These are phyloP conservation scores for Aegypius monachus DNA, from an alignment of 2,113 vertebrate species.

Conservation along the genomic window DNA sequence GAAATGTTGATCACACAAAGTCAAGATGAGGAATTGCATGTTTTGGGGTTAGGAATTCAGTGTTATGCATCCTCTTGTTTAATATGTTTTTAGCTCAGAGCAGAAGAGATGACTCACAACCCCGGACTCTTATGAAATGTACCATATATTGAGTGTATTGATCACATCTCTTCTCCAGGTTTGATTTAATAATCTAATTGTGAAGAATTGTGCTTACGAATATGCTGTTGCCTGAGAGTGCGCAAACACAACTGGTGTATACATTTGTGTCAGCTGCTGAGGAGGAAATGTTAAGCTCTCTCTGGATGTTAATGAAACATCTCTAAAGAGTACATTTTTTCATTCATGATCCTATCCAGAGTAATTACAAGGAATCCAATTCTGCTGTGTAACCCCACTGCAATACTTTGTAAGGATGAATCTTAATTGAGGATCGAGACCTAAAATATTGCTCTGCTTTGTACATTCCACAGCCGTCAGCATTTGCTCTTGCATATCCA, in stretches of 20 bases:
- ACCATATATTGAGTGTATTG: not conserved
- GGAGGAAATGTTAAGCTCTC: not conserved
- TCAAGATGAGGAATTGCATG: not conserved
- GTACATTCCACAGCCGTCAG: conserved; percentile 16
- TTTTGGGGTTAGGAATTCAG: not conserved
- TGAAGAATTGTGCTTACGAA: not conserved
- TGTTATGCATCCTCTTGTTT: not conserved
- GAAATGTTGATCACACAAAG: not conserved
- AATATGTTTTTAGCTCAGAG: conserved; percentile 29
- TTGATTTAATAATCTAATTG: not conserved
- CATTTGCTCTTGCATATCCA: conserved; percentile 4
- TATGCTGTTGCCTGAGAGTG: not conserved
- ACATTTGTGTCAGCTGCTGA: not conserved
- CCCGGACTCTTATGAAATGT: not conserved
- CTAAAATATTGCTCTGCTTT: conserved; percentile 35
- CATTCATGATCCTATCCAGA: conserved; percentile 13
- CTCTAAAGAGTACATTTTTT: conserved; percentile 9
- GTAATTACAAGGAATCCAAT: conserved; percentile 41
- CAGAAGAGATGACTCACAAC: not conserved
- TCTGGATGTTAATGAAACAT: conserved; percentile 1
- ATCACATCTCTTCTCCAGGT: not conserved
- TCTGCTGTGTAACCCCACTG: conserved; percentile 20
- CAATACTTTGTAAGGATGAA: conserved; percentile 4
- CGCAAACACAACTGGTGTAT: accelerated
- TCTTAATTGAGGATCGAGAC: conserved; percentile 19